These are phyloP conservation scores for Manis pentadactyla DNA, from an alignment of 2,797 vertebrate species.

Conservation along the genomic window DNA sequence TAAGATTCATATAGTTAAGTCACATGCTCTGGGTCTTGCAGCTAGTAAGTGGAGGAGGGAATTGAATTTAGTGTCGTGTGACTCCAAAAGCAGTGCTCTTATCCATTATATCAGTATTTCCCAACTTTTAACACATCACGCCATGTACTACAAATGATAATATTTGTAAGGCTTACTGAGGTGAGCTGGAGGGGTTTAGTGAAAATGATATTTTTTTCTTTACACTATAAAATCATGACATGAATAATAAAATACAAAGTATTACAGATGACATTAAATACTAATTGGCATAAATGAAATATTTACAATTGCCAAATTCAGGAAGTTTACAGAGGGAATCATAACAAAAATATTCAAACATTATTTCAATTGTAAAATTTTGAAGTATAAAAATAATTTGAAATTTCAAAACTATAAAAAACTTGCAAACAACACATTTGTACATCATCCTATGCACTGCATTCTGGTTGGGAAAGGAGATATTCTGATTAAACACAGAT, in stretches of 20 bases:
- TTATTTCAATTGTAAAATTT: constrained; percentile 4
- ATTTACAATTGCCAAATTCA: constrained; percentile 48
- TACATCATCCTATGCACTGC: neutral
- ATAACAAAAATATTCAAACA: constrained; percentile 40
- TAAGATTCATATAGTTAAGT: constrained; percentile 21
- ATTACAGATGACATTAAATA: constrained; percentile 37
- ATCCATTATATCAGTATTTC: neutral
- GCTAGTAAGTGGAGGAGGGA: neutral
- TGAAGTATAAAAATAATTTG: constrained; percentile 34
- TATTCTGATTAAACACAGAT: constrained; percentile 22
- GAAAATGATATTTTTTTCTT: neutral
- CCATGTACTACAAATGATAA: neutral
- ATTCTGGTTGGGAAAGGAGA: neutral
- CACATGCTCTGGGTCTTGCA: neutral
- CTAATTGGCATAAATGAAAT: constrained; percentile 39
- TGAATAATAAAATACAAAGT: constrained; percentile 56
- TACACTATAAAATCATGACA: constrained; percentile 1
- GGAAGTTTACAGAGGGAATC: constrained; percentile 24
- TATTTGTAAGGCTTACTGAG: neutral
- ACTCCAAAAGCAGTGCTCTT: constrained; percentile 13
- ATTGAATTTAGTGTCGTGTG: neutral
- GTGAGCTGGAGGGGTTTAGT: neutral
- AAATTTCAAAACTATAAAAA: constrained; percentile 5
- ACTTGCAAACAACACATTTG: neutral
- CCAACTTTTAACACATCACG: neutral